These are phyloP conservation scores for Campoplex nolae DNA, from an alignment of 2,888 invertebrate genomes.

Conservation along the genomic window DNA sequence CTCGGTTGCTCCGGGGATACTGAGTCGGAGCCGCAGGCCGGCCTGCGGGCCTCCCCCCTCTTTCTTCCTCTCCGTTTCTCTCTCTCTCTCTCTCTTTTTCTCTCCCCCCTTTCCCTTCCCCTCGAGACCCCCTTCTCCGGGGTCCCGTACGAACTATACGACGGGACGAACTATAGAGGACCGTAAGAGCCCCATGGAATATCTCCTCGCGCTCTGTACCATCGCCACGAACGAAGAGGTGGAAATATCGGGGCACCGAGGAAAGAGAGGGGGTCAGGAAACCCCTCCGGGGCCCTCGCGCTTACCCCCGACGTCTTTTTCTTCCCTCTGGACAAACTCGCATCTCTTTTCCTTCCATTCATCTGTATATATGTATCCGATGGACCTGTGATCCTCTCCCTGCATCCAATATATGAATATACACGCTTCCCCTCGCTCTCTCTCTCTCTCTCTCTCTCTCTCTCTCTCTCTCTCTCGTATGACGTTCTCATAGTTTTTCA, in stretches of 20 bases:
- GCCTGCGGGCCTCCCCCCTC: constrained; percentile 83
- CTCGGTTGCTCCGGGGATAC: constrained; percentile 85
- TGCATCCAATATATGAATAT: not conserved
- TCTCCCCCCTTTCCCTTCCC: constrained; percentile 44
- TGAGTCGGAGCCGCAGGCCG: constrained; percentile 84
- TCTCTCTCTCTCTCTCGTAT: not conserved
- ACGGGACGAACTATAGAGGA: constrained; percentile 55
- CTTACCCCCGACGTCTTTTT: constrained; percentile 50
- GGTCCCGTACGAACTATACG: constrained; percentile 44
- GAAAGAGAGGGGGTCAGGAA: constrained; percentile 18
- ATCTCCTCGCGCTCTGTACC: constrained; percentile 34
- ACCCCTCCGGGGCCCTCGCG: constrained; percentile 62
- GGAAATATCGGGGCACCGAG: constrained; percentile 38
- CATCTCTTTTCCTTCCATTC: constrained; percentile 38
- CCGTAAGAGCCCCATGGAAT: constrained; percentile 28
- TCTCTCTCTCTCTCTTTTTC: constrained; percentile 48
- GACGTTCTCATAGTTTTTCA: constrained; percentile 20
- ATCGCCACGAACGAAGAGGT: constrained; percentile 42
- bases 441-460: too few relatives aligned
- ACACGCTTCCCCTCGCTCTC: not conserved
- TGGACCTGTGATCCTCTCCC: constrained; percentile 24
- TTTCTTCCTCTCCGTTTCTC: constrained; percentile 31
- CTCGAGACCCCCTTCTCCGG: constrained; percentile 55
- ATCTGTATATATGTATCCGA: constrained; percentile 12
- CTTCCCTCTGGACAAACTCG: constrained; percentile 48